Base-by-base conservation (phyloP, 1,140 invertebrate species). In the Drosophila nebulosa region DNA sequence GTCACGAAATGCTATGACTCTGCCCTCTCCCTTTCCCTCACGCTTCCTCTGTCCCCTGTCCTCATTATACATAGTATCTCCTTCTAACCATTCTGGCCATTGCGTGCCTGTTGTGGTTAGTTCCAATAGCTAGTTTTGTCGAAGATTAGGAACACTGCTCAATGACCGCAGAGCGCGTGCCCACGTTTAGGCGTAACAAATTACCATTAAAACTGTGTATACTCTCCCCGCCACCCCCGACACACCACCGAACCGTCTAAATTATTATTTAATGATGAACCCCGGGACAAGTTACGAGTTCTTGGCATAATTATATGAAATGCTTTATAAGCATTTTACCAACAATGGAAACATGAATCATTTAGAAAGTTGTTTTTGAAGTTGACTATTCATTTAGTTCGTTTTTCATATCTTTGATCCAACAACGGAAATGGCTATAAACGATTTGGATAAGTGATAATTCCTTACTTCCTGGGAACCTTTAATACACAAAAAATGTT, bases 161-260 rank as follows among this genome's bases (percentile, higher is more conserved):
- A 58, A 64, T 61, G 73, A 75, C 64, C 73, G 72, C 59, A 75
- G 21, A 75, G 60, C 74, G 89, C 78, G 88, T 90, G 88, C 68
- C 65, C 69, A 84, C 88, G 77, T 90, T 90, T 90, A 90, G 88
- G 88, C 88, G 88, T 90, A 90, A 90, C 83, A 89, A 90, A 90
- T 90, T 89, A 80, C 85, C 69, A 84, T 89, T 89, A 89, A 46
- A 84, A 74, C 76, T 76, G 62, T 58, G 39, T 55, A 24, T 46
- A 42, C 14, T 10, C 32, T 10, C 9, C 39, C 18, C 60, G 46
- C 60, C 24, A 18, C 7, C 18, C 16, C 7, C 26, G 10, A 30
- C 62, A 0, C 36, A 3, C n/a, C 36, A 35, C 35, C n/a, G 50
- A 32, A 7, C 14, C 39, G 3, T 21, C 67, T 81, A 83, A 83